These are phyloP conservation scores for Scopus umbretta DNA, from an alignment of 2,113 vertebrate genomes.

Conservation along the genomic window DNA sequence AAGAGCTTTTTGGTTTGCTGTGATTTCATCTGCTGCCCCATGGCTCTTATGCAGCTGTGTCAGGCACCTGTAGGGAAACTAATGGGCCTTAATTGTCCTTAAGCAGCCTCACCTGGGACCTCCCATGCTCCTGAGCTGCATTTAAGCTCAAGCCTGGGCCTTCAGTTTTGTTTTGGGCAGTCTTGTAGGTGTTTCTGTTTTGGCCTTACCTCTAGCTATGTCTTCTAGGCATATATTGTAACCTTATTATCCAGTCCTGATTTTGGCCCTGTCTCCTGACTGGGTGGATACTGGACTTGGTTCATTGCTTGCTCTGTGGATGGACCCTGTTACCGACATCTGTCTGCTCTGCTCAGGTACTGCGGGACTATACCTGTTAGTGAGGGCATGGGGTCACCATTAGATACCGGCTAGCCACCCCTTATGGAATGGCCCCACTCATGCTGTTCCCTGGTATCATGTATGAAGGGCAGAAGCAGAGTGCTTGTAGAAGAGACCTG, in stretches of 20 bases:
- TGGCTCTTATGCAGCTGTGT: neutral
- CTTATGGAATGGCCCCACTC: neutral
- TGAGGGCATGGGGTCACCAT: neutral
- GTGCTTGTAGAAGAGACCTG: neutral
- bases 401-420: neutral
- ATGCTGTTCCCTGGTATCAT: rapidly evolving
- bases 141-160: neutral
- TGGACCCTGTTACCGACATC: neutral
- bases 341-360: neutral
- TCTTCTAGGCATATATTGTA: rapidly evolving
- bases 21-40: neutral
- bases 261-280: neutral
- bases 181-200: neutral
- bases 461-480: neutral
- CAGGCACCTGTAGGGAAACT: neutral
- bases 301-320: neutral
- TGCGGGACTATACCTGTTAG: neutral
- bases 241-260: neutral
- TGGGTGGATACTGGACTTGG: neutral
- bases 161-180: neutral
- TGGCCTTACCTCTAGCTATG: neutral
- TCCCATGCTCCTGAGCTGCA: neutral
- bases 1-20: neutral
- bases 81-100: neutral
- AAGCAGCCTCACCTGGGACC: neutral